Evolutionary conservation across 2,797 vertebrate species (phyloP).

Genomic region (Heterohyrax brucei): DNA sequence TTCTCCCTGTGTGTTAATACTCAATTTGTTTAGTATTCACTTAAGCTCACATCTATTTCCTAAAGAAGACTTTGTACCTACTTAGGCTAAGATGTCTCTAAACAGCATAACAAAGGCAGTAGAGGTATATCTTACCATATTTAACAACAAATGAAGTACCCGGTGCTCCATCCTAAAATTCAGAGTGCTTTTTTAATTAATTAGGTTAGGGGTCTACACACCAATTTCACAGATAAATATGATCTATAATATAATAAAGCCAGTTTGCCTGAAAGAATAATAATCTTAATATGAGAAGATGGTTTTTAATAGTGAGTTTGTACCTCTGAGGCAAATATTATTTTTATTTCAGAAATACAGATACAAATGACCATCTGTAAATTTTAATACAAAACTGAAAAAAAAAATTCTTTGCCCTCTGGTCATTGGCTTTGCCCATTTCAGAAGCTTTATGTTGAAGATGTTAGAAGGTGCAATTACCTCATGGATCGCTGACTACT

Average conservation of each 20-base stretch:
- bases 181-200: constrained; percentile 69
- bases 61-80: constrained; percentile 80
- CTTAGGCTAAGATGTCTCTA: constrained; percentile 80
- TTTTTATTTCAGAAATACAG: constrained; percentile 76
- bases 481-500: constrained; percentile 72
- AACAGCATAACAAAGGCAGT: constrained; percentile 71
- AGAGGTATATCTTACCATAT: background rate
- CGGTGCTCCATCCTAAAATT: constrained; percentile 8
- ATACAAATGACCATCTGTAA: constrained; percentile 60
- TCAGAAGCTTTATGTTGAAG: constrained; percentile 77
- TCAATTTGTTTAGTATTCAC: constrained; percentile 85
- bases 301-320: constrained; percentile 39
- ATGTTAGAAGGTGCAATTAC: constrained; percentile 81
- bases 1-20: constrained; percentile 84
- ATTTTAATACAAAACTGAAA: constrained; percentile 64
- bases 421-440: constrained; percentile 66
- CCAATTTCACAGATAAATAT: background rate
- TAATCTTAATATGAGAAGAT: background rate
- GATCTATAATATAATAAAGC: constrained; percentile 13
- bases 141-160: constrained; percentile 75
- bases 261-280: constrained; percentile 25
- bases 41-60: constrained; percentile 75
- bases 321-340: constrained; percentile 48
- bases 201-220: background rate
- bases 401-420: constrained; percentile 72